Evolutionary conservation across 2,113 vertebrate genomes (phyloP).

Genomic region (Cyanistes caeruleus): DNA sequence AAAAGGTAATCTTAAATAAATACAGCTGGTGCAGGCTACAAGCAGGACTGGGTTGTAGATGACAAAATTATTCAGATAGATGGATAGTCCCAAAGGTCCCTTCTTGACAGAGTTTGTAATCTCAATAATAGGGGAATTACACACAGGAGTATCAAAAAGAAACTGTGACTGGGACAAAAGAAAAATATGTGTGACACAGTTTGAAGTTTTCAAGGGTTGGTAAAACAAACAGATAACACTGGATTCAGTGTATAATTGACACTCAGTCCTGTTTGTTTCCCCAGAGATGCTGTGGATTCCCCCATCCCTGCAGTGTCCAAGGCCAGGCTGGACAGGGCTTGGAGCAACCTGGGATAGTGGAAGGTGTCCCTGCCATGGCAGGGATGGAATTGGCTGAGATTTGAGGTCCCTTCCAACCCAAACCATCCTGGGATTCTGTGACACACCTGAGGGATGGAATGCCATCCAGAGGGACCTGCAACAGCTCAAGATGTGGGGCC

Average conservation of each 20-base stretch:
- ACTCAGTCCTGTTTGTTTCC: no score
- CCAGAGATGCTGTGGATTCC: no score
- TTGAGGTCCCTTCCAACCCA: background rate
- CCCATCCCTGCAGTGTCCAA: no score
- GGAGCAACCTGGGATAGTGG: background rate
- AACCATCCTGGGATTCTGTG: background rate
- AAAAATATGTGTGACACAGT: background rate
- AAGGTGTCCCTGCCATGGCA: background rate
- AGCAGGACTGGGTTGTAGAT: conserved; percentile 30
- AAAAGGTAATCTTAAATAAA: conserved; percentile 65
- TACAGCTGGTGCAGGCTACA: conserved; percentile 54
- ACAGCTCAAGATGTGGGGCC: background rate
- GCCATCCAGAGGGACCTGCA: background rate
- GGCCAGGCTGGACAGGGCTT: rapidly evolving
- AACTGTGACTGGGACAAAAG: background rate
- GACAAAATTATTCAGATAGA: conserved; percentile 24
- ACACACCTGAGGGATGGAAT: rapidly evolving
- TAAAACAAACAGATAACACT: background rate
- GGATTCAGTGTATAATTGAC: rapidly evolving
- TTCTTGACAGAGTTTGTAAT: background rate
- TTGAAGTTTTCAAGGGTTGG: background rate
- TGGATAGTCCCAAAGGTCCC: background rate
- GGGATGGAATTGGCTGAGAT: background rate
- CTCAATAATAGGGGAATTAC: background rate
- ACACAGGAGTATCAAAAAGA: background rate